Evolutionary conservation across 2,888 invertebrate genomes (phyloP), one percentile per base, ranked within the genome.

Genomic region (Polia nebulosa): DNA sequence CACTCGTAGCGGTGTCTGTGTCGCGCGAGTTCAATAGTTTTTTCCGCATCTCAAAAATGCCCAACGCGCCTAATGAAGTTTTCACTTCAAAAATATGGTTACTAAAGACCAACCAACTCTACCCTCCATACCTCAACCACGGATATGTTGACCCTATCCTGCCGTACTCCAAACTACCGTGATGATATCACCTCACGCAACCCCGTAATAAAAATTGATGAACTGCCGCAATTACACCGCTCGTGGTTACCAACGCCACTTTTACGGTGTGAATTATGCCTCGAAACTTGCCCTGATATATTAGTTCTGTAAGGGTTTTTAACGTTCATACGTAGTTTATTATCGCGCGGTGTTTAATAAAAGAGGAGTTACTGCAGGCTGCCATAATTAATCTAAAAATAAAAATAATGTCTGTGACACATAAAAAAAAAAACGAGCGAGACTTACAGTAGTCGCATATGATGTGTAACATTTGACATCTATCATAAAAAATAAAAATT

Each of bases 181-280:
- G 72, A 75, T 69, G 56, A 73, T 73, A 78, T 81, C 83, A 73
- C 70, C 45, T 61, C 91, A 92, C 92, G 93, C 91, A 84, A 92
- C 86, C 72, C 71, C 41, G 89, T 86, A 85, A 92, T 92, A 91
- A 90, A 90, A 91, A 91, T 89, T 91, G 89, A 92, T 90, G 86
- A 82, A 91, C 87, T 85, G 77, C 83, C 73, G 83, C 88, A 88
- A 87, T 86, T 85, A 88, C 83, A 82, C 49, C 78, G 75, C 60
- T 70, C 51, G 79, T 61, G 79, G 82, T 85, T 85, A 72, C 69
- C 56, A 53, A 69, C 77, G 72, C 76, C 78, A 81, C 78, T 79
- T 72, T 67, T 56, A 85, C 80, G 83, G 82, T 83, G 79, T 83
- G 67, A 81, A 82, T 81, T 76, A 82, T 73, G 76, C 71, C 76